phyloP scores from a whole-genome alignment of 2,888 invertebrate species.

The Synergus laeviventris region DNA sequence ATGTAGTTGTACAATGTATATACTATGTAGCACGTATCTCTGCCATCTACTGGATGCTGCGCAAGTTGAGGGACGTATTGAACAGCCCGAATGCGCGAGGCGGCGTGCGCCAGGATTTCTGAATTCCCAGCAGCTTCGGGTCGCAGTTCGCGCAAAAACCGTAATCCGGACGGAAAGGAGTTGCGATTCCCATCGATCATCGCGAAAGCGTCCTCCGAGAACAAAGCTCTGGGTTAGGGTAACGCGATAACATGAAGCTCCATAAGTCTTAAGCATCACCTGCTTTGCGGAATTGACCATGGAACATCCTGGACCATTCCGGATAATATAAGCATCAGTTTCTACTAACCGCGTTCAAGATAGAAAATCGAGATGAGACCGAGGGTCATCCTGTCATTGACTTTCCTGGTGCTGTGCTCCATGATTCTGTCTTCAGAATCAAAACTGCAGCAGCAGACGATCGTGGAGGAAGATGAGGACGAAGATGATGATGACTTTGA shows the following conservation, averaged over 20 bases:
- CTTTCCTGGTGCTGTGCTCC: slow-evolving; percentile 62
- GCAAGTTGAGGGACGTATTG: slow-evolving; percentile 72
- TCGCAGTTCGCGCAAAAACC: slow-evolving; percentile 73
- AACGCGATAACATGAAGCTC: slow-evolving; percentile 25
- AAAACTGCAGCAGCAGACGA: slow-evolving; percentile 68
- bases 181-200: slow-evolving; percentile 41
- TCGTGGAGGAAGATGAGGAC: slow-evolving; percentile 77
- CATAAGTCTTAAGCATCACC: slow-evolving; percentile 32
- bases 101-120: slow-evolving; percentile 72
- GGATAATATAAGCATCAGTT: slow-evolving; percentile 53
- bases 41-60: slow-evolving; percentile 75
- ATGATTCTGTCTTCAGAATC: slow-evolving; percentile 67
- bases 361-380: slow-evolving; percentile 63
- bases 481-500: slow-evolving; percentile 78
- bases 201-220: slow-evolving; percentile 17
- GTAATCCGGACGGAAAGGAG: slow-evolving; percentile 63
- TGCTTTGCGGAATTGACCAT: slow-evolving; percentile 6
- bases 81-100: slow-evolving; percentile 75
- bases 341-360: slow-evolving; percentile 39
- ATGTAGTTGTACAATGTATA: not conserved
- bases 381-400: slow-evolving; percentile 61
- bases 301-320: slow-evolving; percentile 39
- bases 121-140: slow-evolving; percentile 67
- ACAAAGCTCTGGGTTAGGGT: slow-evolving; percentile 42
- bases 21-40: slow-evolving; percentile 47